phyloP scores from a whole-genome alignment of 2,888 invertebrate genomes.

The Brachyptera putata region DNA sequence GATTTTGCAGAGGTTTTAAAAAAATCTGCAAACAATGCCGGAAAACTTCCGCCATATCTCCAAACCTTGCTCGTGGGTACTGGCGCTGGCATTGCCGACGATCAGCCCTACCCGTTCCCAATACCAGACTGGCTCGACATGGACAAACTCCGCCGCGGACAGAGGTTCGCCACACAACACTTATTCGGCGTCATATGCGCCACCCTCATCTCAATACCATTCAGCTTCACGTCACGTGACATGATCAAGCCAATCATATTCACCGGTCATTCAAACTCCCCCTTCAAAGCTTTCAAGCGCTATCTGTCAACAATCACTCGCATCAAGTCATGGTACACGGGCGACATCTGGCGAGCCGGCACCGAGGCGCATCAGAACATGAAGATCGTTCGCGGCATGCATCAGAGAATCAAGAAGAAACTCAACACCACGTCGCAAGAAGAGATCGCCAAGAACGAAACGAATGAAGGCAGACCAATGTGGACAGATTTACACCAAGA shows the following conservation, averaged over 20 bases:
- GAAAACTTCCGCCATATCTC: background rate
- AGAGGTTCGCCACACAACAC: slow-evolving; percentile 40
- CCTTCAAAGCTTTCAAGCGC: slow-evolving; percentile 39
- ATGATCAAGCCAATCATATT: slow-evolving; percentile 26
- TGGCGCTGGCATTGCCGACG: background rate
- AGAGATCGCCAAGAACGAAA: background rate
- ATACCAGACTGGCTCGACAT: slow-evolving; percentile 24
- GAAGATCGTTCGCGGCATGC: slow-evolving; percentile 40
- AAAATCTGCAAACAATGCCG: too few relatives aligned
- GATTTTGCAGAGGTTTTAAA: too few relatives aligned
- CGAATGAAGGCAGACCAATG: slow-evolving; percentile 11
- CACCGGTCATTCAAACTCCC: slow-evolving; percentile 40
- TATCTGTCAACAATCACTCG: slow-evolving; percentile 42
- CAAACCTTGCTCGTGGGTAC: background rate
- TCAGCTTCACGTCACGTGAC: slow-evolving; percentile 38
- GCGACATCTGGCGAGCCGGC: slow-evolving; percentile 40
- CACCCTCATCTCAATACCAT: slow-evolving; percentile 41
- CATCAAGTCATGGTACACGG: slow-evolving; percentile 43
- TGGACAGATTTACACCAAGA: slow-evolving; percentile 31
- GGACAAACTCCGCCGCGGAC: slow-evolving; percentile 35
- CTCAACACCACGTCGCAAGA: background rate
- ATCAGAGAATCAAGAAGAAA: slow-evolving; percentile 30
- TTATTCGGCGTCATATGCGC: slow-evolving; percentile 38
- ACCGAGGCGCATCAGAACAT: slow-evolving; percentile 38
- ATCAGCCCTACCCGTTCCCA: background rate